Base-by-base conservation (phyloP, 2,888 invertebrate genomes). In the Xestia rhomboidea region DNA sequence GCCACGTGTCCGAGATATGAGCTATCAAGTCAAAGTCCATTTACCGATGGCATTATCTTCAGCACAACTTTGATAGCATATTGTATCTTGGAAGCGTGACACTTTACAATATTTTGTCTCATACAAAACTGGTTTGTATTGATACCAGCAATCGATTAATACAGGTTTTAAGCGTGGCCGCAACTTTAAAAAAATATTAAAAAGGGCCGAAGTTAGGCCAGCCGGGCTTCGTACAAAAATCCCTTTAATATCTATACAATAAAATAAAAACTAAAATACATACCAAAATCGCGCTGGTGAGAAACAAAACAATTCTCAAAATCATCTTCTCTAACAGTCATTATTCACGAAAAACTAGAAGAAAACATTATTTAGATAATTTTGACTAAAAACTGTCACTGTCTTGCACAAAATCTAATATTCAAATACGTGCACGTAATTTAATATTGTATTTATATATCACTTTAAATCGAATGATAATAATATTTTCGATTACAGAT, bases 361-460 rank as follows among this genome's bases (percentile, higher is more conserved):
- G 21, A 49, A 41, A 68, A 69, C 68, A 83, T 75, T 73, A 69
- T 7, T 30, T 15, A 4, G 30, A 44, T 0, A 21, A 44, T 21
- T 46, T 30, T 51, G 60, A 46, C 15, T n/a, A 21, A 67, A 34
- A 46, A 60, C 21, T 38, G 69, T 60, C 60, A 87, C 87, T 24
- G 0, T 51, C 21, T 15, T 24, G 10, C 21, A 21, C n/a, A 68
- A 70, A 87, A 57, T 13, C 13, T 54, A 1, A 18, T 13, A 24
- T 74, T 30, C 49, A 83, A 92, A 81, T 93, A 92, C 93, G 92
- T 91, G 93, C 85, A 67, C 11, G 24, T 81, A 84, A 77, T 81
- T 86, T 87, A 87, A 77, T 68, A 63, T 85, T 34, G 63, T 64
- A 60, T 85, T 70, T 85, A 87, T 85, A 87, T 85, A 81, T 82